A percentile compares a stretch with the other conserved stretches of the same genome.
Conservation (phyloP, 2,888 invertebrate species). For the Hirtodrosophila alboralis region DNA sequence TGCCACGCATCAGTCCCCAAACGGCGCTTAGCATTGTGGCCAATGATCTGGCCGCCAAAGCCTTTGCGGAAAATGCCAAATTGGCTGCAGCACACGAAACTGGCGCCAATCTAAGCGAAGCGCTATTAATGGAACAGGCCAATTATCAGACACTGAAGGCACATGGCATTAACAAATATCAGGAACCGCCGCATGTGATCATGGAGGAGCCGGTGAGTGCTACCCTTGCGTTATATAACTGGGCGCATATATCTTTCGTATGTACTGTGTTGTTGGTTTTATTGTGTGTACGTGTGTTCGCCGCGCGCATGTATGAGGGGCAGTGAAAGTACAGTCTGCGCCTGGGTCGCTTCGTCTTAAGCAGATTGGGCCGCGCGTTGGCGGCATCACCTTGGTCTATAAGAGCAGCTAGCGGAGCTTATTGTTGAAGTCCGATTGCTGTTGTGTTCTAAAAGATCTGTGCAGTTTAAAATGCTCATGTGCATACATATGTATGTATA, state of each 20-base stretch:
- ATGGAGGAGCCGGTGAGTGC: conserved; percentile 83
- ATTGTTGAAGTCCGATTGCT: too few species aligned
- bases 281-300: conserved; percentile 31
- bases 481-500: background rate
- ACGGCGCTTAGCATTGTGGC: conserved; percentile 93
- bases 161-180: conserved; percentile 39
- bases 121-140: conserved; percentile 67
- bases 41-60: conserved; percentile 89
- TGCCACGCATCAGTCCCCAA: conserved; percentile 93
- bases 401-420: background rate
- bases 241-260: conserved; percentile 12
- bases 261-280: conserved; percentile 16
- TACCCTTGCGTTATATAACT: conserved; percentile 57
- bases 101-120: conserved; percentile 59
- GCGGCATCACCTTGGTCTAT: background rate
- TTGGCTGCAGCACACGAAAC: conserved; percentile 85
- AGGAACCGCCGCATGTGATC: conserved; percentile 69
- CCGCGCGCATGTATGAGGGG: conserved; percentile 22
- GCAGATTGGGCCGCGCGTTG: background rate
- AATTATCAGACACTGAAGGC: conserved; percentile 41
- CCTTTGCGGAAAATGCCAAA: conserved; percentile 87
- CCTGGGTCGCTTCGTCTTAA: conserved; percentile 34
- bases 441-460: conserved; percentile 11
- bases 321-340: conserved; percentile 75
- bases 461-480: too few species aligned